Evolutionary conservation across 2,797 vertebrate genomes (phyloP).

Genomic region (Tachyglossus aculeatus): DNA sequence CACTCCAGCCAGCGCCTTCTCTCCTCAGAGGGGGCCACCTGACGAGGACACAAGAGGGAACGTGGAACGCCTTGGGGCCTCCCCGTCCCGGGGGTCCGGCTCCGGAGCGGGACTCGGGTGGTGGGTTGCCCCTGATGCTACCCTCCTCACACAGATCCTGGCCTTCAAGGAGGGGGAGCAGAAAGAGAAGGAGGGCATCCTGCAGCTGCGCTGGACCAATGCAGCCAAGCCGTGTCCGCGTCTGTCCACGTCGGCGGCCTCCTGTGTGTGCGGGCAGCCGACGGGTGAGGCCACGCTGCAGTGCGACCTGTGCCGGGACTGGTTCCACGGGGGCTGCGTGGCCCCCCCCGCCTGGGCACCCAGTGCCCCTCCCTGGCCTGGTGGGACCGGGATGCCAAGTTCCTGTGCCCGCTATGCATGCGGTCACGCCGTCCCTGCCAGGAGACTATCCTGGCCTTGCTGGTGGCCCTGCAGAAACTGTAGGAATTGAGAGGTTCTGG

Average conservation of each 20-base stretch:
- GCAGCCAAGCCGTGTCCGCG: conserved; percentile 76
- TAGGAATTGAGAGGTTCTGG: not conserved
- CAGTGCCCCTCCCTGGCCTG: conserved; percentile 78
- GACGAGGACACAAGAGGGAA: too few relatives aligned
- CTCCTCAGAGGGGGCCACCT: too few relatives aligned
- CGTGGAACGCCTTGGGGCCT: too few relatives aligned
- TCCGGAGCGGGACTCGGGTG: not conserved
- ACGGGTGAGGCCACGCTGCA: conserved; percentile 70
- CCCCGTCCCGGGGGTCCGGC: too few relatives aligned
- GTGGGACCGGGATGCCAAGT: conserved; percentile 96
- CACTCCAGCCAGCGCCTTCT: too few relatives aligned
- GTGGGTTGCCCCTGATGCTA: not conserved
- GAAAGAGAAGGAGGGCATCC: conserved; percentile 89
- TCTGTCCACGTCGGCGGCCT: conserved; percentile 55
- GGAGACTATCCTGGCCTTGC: conserved; percentile 90
- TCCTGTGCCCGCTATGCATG: conserved; percentile 91
- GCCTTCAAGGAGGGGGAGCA: conserved; percentile 94
- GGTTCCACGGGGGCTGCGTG: conserved; percentile 81
- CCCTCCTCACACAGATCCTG: conserved; percentile 77
- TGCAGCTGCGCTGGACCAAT: conserved; percentile 84
- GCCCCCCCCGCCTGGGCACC: conserved; percentile 70
- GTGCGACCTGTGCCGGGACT: conserved; percentile 86
- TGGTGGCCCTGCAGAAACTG: conserved; percentile 92
- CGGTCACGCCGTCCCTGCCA: conserved; percentile 90
- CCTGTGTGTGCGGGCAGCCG: conserved; percentile 72